These are phyloP conservation scores for Lasioglossum leucozonium DNA, from an alignment of 2,888 invertebrate species.

Conservation along the genomic window DNA sequence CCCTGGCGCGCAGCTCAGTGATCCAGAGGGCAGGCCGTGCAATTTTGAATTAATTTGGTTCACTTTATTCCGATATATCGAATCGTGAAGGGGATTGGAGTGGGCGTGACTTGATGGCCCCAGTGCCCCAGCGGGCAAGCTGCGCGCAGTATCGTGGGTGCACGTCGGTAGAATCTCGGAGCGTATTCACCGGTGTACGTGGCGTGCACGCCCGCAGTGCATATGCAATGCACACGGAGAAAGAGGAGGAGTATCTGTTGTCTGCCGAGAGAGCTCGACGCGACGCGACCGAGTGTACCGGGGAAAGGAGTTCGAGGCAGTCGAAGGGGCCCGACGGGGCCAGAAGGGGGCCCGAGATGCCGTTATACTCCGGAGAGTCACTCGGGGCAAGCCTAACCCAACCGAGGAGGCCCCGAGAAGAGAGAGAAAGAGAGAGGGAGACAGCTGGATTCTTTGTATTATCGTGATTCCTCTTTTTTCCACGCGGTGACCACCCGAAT, in stretches of 20 bases:
- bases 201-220: background rate
- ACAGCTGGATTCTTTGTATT: slow-evolving; percentile 37
- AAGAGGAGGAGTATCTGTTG: slow-evolving; percentile 8
- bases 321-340: slow-evolving; percentile 25
- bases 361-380: slow-evolving; percentile 69
- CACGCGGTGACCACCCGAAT: slow-evolving; percentile 58
- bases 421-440: slow-evolving; percentile 18
- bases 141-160: background rate
- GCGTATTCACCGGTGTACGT: background rate
- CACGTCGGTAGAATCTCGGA: background rate
- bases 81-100: background rate
- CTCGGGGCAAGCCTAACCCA: slow-evolving; percentile 73
- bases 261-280: slow-evolving; percentile 51
- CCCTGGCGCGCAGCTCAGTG: background rate
- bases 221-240: background rate
- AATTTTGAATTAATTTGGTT: background rate
- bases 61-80: background rate
- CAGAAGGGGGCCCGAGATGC: slow-evolving; percentile 62
- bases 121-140: background rate
- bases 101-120: background rate
- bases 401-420: slow-evolving; percentile 54
- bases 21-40: background rate
- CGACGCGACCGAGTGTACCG: slow-evolving; percentile 33
- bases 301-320: slow-evolving; percentile 45
- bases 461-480: slow-evolving; percentile 51